Conservation (phyloP, 2,888 invertebrate species). For the Drosophila emarginata region DNA sequence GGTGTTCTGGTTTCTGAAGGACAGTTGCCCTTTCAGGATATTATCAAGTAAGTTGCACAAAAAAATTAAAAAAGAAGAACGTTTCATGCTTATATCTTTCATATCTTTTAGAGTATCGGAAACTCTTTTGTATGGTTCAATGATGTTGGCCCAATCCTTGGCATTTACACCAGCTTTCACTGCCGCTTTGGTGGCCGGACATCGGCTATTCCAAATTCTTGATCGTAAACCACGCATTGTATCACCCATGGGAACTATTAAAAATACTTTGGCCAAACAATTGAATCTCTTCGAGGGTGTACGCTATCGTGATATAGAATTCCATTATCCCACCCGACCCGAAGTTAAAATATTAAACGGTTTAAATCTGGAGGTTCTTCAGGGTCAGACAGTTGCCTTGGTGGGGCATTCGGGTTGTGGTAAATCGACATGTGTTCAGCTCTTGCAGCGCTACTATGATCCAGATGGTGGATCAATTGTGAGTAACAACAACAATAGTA, state of each 20-base stretch:
- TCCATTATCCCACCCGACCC: slow-evolving; percentile 91
- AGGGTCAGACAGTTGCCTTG: slow-evolving; percentile 88
- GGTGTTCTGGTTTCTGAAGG: slow-evolving; percentile 87
- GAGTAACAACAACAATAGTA: slow-evolving; percentile 53
- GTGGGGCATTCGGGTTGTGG: slow-evolving; percentile 91
- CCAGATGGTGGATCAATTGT: slow-evolving; percentile 87
- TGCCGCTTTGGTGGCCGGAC: slow-evolving; percentile 88
- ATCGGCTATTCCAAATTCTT: slow-evolving; percentile 86
- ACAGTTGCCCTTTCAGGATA: slow-evolving; percentile 86
- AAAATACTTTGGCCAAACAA: slow-evolving; percentile 75
- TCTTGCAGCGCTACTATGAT: slow-evolving; percentile 91
- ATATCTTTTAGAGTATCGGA: slow-evolving; percentile 86
- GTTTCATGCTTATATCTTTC: not conserved
- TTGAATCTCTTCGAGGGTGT: slow-evolving; percentile 80
- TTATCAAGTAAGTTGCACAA: slow-evolving; percentile 84
- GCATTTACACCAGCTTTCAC: slow-evolving; percentile 91
- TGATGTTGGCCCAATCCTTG: slow-evolving; percentile 91
- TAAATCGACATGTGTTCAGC: slow-evolving; percentile 91
- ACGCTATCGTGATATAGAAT: slow-evolving; percentile 87
- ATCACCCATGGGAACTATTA: slow-evolving; percentile 81
- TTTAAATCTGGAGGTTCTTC: slow-evolving; percentile 86
- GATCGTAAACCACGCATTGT: slow-evolving; percentile 85
- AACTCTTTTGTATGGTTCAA: slow-evolving; percentile 89
- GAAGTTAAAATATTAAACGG: slow-evolving; percentile 89
- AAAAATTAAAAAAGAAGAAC: too few species aligned